These are phyloP conservation scores for Chloroceryle inda DNA, from an alignment of 2,797 vertebrate genomes.

Conservation along the genomic window DNA sequence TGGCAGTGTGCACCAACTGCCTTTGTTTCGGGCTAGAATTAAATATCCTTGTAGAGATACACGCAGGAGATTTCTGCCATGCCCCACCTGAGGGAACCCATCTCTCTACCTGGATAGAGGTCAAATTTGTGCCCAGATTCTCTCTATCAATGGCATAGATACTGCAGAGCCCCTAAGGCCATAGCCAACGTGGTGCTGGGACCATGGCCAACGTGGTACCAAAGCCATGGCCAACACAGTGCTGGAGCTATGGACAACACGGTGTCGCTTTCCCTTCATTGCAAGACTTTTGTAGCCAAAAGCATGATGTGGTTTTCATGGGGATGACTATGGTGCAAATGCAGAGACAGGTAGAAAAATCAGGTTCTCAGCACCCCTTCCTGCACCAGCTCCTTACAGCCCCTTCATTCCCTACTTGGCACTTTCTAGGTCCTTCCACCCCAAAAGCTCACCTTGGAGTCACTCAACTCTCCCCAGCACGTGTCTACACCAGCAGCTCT, in stretches of 20 bases:
- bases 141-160: too few species aligned
- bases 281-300: accelerated
- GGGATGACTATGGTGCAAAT: accelerated
- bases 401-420: too few species aligned
- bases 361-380: background rate
- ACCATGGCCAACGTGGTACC: accelerated
- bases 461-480: background rate
- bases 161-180: background rate
- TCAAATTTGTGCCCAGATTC: background rate
- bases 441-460: background rate
- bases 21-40: slow-evolving; percentile 33
- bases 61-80: background rate
- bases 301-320: accelerated
- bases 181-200: accelerated
- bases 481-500: accelerated
- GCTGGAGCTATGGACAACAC: background rate
- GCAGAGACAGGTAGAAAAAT: background rate
- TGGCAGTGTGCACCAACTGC: background rate
- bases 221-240: accelerated
- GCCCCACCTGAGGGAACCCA: background rate
- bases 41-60: background rate
- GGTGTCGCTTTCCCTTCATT: background rate
- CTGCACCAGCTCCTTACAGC: background rate
- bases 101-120: background rate
- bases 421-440: background rate